These are phyloP conservation scores for Champsocephalus esox DNA, from an alignment of 2,797 vertebrate genomes.

Conservation along the genomic window DNA sequence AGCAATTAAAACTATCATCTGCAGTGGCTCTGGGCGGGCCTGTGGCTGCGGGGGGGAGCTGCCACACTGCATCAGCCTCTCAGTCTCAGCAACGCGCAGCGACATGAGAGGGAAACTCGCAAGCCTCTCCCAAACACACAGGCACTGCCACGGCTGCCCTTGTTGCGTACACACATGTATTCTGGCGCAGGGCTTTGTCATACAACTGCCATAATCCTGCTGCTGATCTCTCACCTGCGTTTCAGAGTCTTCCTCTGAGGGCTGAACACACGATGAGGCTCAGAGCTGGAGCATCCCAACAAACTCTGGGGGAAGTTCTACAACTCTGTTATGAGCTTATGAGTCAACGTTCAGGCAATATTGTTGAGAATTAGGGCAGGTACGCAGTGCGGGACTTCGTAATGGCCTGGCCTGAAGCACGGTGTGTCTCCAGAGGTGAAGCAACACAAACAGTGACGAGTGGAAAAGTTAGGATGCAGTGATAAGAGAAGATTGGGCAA, in stretches of 20 bases:
- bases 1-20: conserved; percentile 99
- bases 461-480: conserved; percentile 34
- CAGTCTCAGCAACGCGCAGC: conserved; percentile 76
- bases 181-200: conserved; percentile 51
- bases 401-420: conserved; percentile 56
- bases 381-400: conserved; percentile 23
- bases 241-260: conserved; percentile 27
- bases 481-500: conserved; percentile 37
- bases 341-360: neutral
- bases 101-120: conserved; percentile 77
- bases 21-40: conserved; percentile 95
- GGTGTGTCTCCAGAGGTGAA: conserved; percentile 59
- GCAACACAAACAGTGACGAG: conserved; percentile 34
- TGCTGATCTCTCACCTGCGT: conserved; percentile 53
- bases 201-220: conserved; percentile 39
- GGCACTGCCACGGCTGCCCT: conserved; percentile 32
- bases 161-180: conserved; percentile 28
- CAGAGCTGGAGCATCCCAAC: conserved; percentile 3
- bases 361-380: conserved; percentile 16
- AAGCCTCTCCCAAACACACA: conserved; percentile 63
- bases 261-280: neutral
- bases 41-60: conserved; percentile 92
- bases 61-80: conserved; percentile 94
- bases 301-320: neutral
- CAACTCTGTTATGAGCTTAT: neutral